Evolutionary conservation across 2,888 invertebrate genomes (phyloP).

Genomic region (Gibbula magus): DNA sequence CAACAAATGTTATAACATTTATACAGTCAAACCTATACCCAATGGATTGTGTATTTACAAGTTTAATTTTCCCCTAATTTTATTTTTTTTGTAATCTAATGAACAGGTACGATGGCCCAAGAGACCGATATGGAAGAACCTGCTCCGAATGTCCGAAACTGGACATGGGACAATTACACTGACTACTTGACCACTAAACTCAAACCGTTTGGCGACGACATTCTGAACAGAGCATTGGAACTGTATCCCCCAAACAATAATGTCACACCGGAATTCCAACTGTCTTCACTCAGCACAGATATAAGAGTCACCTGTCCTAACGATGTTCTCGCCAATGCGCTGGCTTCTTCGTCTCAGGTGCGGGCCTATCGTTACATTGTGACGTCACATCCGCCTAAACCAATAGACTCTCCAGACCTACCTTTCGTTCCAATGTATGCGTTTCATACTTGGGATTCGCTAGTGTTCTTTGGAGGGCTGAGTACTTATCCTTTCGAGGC

Average conservation of each 20-base stretch:
- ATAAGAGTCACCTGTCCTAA: slow-evolving; percentile 64
- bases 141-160: slow-evolving; percentile 48
- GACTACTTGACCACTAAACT: slow-evolving; percentile 59
- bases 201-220: slow-evolving; percentile 55
- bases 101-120: slow-evolving; percentile 62
- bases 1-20: no score
- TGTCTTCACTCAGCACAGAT: slow-evolving; percentile 67
- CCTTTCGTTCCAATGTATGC: slow-evolving; percentile 39
- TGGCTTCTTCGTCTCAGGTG: slow-evolving; percentile 45
- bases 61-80: not conserved
- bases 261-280: slow-evolving; percentile 57
- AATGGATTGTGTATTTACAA: not conserved
- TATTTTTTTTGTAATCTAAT: not conserved
- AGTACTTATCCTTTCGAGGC: slow-evolving; percentile 45
- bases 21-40: no score
- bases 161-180: slow-evolving; percentile 61
- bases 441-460: slow-evolving; percentile 63
- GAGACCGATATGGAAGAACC: slow-evolving; percentile 59
- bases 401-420: slow-evolving; percentile 43
- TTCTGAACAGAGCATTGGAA: slow-evolving; percentile 45
- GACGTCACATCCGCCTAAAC: slow-evolving; percentile 55
- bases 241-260: slow-evolving; percentile 46
- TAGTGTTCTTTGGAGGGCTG: slow-evolving; percentile 60
- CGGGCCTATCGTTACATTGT: slow-evolving; percentile 62
- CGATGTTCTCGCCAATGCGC: slow-evolving; percentile 47